Conservation (phyloP, 2,888 invertebrate species). For the Agrypnus murinus region DNA sequence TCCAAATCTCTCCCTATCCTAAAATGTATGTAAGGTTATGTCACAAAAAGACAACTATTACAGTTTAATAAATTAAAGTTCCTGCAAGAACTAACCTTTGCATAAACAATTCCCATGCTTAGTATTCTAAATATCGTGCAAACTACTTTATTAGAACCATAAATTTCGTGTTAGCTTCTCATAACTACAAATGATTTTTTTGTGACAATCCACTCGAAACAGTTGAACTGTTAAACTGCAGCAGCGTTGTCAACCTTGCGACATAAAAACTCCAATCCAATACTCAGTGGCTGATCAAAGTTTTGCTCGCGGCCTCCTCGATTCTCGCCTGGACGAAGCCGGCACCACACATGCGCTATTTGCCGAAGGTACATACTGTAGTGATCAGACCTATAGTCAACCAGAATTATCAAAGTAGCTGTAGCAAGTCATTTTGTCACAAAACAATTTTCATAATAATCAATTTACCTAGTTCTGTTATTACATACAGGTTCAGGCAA, state of each 20-base stretch:
- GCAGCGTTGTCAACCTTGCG: neutral
- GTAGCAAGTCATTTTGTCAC: no score
- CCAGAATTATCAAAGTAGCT: no score
- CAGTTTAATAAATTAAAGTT: constrained; percentile 53
- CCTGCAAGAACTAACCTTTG: constrained; percentile 64
- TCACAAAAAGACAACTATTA: constrained; percentile 47
- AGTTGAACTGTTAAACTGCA: neutral
- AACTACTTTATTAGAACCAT: constrained; percentile 40
- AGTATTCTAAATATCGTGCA: constrained; percentile 21
- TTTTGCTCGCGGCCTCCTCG: no score
- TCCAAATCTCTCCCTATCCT: constrained; percentile 53
- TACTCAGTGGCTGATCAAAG: no score
- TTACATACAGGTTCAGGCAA: no score
- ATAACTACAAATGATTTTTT: constrained; percentile 28
- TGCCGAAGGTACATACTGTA: no score
- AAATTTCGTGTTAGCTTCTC: constrained; percentile 47
- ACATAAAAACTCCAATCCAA: no score
- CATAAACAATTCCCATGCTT: constrained; percentile 70
- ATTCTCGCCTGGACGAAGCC: no score
- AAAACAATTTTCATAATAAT: no score
- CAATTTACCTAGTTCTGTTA: no score
- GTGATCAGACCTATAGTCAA: no score
- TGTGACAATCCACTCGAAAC: neutral
- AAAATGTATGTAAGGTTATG: constrained; percentile 57
- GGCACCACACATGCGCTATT: no score